These are phyloP conservation scores for Thymelicus lineola DNA, from an alignment of 2,888 invertebrate species.

Conservation along the genomic window DNA sequence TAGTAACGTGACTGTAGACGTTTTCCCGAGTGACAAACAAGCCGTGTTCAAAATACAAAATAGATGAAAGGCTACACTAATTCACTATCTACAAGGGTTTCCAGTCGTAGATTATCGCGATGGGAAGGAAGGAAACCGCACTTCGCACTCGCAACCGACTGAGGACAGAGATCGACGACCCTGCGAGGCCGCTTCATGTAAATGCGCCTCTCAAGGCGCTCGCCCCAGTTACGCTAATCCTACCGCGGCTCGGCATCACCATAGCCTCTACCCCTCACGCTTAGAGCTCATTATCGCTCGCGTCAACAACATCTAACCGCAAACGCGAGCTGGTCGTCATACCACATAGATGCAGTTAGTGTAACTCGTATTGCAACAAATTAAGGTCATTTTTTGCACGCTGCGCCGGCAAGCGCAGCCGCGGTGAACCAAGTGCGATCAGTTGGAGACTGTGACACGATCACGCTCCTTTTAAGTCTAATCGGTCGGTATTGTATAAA, in stretches of 20 bases:
- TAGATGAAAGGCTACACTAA: constrained; percentile 23
- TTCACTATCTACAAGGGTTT: constrained; percentile 30
- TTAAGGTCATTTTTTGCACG: constrained; percentile 36
- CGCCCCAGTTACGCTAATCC: constrained; percentile 70
- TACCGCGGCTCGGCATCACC: background rate
- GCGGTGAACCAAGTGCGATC: constrained; percentile 54
- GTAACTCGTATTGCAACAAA: constrained; percentile 31
- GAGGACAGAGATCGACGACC: constrained; percentile 68
- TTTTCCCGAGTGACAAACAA: no score
- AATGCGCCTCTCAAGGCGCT: constrained; percentile 78
- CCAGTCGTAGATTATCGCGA: constrained; percentile 40
- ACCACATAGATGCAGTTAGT: constrained; percentile 31
- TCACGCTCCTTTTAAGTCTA: constrained; percentile 76
- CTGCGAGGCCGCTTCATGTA: constrained; percentile 76
- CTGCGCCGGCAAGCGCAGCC: constrained; percentile 19
- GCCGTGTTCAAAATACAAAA: background rate
- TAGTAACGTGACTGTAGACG: no score
- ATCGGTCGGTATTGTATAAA: constrained; percentile 59
- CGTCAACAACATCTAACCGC: background rate
- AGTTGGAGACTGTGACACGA: constrained; percentile 70
- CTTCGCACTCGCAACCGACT: constrained; percentile 47
- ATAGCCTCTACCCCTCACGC: background rate
- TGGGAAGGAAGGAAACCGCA: constrained; percentile 77
- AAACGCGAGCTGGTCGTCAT: constrained; percentile 7
- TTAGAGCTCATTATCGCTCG: background rate